phyloP scores from a whole-genome alignment of 2,113 vertebrate species.

The Eurypyga helias region DNA sequence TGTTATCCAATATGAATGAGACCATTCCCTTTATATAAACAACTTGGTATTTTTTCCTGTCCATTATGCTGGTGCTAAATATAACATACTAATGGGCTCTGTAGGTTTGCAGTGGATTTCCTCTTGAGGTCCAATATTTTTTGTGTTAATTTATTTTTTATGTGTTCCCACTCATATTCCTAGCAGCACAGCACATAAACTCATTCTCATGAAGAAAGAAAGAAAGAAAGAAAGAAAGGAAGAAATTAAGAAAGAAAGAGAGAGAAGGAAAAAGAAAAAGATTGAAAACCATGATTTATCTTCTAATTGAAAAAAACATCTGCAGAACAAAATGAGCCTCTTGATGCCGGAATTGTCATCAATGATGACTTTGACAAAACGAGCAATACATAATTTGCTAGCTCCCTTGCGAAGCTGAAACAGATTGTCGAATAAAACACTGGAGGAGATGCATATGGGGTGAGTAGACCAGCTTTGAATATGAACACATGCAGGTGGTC shows the following conservation, averaged over 20 bases:
- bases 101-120: conserved; percentile 41
- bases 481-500: conserved; percentile 78
- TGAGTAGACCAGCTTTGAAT: conserved; percentile 77
- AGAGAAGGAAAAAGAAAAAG: background rate
- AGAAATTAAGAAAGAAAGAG: too few species aligned
- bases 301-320: conserved; percentile 82
- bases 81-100: conserved; percentile 51
- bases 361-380: conserved; percentile 85
- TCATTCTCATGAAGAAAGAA: background rate
- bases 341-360: conserved; percentile 86
- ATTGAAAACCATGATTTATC: conserved; percentile 73
- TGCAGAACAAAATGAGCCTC: conserved; percentile 83
- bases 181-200: conserved; percentile 11
- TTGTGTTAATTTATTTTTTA: conserved; percentile 69
- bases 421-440: conserved; percentile 84
- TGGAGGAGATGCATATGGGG: conserved; percentile 81
- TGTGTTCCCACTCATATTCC: conserved; percentile 49
- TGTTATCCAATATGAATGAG: conserved; percentile 36
- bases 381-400: conserved; percentile 83
- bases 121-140: conserved; percentile 51
- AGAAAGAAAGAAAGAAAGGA: background rate
- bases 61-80: conserved; percentile 64
- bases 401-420: conserved; percentile 79
- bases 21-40: conserved; percentile 55
- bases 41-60: conserved; percentile 25